Evolutionary conservation across 1,140 invertebrate species (phyloP).

Genomic region (Drosophila micromelanica): DNA sequence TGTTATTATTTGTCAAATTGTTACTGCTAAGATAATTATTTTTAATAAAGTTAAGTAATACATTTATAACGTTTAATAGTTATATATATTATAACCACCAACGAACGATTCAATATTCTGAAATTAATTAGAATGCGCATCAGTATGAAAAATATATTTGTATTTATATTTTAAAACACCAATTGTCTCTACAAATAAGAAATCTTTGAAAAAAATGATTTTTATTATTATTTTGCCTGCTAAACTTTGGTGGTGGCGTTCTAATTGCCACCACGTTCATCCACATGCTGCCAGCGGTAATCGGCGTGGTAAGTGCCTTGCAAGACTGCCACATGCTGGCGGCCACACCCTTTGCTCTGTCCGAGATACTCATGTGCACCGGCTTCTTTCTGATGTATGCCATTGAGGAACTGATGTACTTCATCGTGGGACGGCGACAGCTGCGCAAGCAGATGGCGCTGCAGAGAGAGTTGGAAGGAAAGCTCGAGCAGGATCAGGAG

Average conservation of each 20-base stretch:
- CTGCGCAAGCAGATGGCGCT: constrained; percentile 45
- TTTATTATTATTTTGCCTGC: constrained; percentile 86
- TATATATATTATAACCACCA: too few species aligned
- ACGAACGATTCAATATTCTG: too few species aligned
- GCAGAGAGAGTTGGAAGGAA: neutral
- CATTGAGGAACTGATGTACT: constrained; percentile 91
- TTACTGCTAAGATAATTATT: too few species aligned
- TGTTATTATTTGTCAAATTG: too few species aligned
- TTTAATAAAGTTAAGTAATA: too few species aligned
- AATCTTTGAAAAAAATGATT: too few species aligned
- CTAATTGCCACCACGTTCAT: constrained; percentile 95
- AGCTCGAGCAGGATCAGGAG: constrained; percentile 50
- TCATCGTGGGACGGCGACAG: constrained; percentile 86
- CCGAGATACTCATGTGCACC: constrained; percentile 89
- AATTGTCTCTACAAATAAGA: too few species aligned
- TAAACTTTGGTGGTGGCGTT: constrained; percentile 96
- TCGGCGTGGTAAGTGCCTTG: constrained; percentile 87
- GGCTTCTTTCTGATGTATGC: constrained; percentile 94
- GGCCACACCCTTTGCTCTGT: constrained; percentile 87
- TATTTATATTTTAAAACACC: neutral
- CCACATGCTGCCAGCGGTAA: constrained; percentile 95
- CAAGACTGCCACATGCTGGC: constrained; percentile 85
- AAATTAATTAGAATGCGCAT: too few species aligned
- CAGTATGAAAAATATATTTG: neutral
- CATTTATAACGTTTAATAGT: too few species aligned